Evolutionary conservation across 2,113 vertebrate genomes (phyloP).

Genomic region (Stercorarius parasiticus): DNA sequence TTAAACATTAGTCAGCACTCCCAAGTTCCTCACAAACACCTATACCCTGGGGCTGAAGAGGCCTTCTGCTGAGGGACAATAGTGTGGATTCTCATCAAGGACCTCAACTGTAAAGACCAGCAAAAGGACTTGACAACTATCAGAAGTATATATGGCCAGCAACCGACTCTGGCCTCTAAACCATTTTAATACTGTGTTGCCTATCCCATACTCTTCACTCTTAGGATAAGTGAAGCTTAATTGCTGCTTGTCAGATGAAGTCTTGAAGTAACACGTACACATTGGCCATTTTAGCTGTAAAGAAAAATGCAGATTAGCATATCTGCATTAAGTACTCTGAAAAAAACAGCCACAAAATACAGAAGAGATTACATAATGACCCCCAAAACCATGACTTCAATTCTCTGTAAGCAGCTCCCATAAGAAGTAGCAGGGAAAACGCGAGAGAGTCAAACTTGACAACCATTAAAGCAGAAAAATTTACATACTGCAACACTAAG

Average conservation of each 20-base stretch:
- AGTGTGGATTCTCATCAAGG: neutral
- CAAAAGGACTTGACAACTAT: neutral
- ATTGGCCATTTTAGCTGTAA: neutral
- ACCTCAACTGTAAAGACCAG: neutral
- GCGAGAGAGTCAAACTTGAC: neutral
- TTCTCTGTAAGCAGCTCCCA: neutral
- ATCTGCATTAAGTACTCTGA: neutral
- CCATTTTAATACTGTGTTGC: neutral
- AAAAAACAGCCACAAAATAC: neutral
- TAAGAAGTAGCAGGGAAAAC: neutral
- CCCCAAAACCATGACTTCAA: neutral
- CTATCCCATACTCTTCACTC: neutral
- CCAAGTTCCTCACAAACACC: neutral
- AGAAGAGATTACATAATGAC: neutral
- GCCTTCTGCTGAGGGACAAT: neutral
- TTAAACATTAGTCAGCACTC: neutral
- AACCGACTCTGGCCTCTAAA: neutral
- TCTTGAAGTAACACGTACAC: neutral
- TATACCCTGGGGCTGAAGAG: neutral
- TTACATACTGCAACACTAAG: neutral
- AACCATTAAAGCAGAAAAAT: neutral
- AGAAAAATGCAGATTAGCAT: neutral
- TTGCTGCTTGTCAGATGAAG: neutral
- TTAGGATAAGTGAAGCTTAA: neutral
- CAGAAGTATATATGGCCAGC: neutral